Evolutionary conservation across 2,797 vertebrate genomes (phyloP), one percentile per base, ranked within the genome.

Genomic region (Schizothorax lantsangensis): DNA sequence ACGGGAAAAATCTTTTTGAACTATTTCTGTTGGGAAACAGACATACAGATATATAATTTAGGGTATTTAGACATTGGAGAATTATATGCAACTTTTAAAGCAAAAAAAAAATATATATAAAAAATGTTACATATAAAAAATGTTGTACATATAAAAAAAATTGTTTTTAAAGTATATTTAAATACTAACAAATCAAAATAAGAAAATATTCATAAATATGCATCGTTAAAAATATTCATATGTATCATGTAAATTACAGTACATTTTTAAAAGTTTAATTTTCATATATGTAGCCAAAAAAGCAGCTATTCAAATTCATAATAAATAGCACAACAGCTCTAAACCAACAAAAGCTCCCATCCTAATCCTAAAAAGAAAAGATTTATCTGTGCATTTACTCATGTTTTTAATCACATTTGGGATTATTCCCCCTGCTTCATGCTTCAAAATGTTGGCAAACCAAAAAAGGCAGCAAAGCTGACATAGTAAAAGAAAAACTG

Each of bases 341-440:
- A 49, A 73, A 80, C 30, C 38, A 73, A 47, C 78, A 74, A 86
- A 47, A 59, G 75, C 84, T 71, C 43, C 30, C 43, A 26, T 49
- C 23, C 78, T 74, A 66, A 86, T 86, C 40, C 78, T 73, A 74
- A 47, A 86, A 86, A 86, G 68, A 64, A 74, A 81, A 73, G 69
- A 86, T 72, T 52, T 73, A 86, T 80, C 79, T 40, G 43, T 73
- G 43, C 78, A 79, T 79, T 85, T 79, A 79, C 64, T 79, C n/a
- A 11, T 79, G 59, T 84, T 86, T 86, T 79, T 81, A 81, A 86
- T 86, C 78, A 47, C 78, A 81, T 86, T 49, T 86, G 9, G 68
- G 75, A 85, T 85, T 74, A 86, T 72, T 80, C 38, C 21, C 68
- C 68, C 26, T 57, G 52, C 81, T 81, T 72, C 54, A 80, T 86